These are phyloP conservation scores for Bombus difficillimus DNA, from an alignment of 1,140 invertebrate species.

Conservation along the genomic window DNA sequence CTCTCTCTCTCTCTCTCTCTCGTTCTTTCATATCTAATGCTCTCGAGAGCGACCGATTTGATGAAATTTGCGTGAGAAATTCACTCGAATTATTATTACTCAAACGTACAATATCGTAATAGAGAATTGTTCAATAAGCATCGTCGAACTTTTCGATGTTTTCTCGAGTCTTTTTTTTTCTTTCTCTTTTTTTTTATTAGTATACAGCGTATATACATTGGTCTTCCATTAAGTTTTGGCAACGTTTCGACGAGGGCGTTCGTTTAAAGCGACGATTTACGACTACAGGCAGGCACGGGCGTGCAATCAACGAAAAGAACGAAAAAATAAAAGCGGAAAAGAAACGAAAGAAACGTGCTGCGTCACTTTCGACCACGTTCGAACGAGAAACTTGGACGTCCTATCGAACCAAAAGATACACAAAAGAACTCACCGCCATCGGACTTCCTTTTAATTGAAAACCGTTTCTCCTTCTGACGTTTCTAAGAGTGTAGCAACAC, in stretches of 20 bases:
- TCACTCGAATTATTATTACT: slow-evolving; percentile 15
- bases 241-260: slow-evolving; percentile 51
- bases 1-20: background rate
- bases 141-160: slow-evolving; percentile 69
- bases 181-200: slow-evolving; percentile 32
- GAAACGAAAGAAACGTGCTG: no score
- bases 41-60: slow-evolving; percentile 18
- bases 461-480: no score
- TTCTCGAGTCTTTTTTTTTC: slow-evolving; percentile 33
- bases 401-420: background rate
- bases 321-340: background rate
- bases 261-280: slow-evolving; percentile 41
- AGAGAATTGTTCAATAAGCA: slow-evolving; percentile 69
- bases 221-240: slow-evolving; percentile 69
- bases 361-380: slow-evolving; percentile 14
- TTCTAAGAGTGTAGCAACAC: background rate
- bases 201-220: slow-evolving; percentile 74
- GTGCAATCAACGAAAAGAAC: background rate
- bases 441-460: slow-evolving; percentile 12
- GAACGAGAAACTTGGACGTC: background rate
- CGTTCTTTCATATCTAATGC: background rate
- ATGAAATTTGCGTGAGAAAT: background rate
- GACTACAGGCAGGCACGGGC: no score
- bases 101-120: slow-evolving; percentile 55
- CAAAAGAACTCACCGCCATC: background rate